phyloP scores from a whole-genome alignment of 2,113 vertebrate genomes.

The Panthera tigris region DNA sequence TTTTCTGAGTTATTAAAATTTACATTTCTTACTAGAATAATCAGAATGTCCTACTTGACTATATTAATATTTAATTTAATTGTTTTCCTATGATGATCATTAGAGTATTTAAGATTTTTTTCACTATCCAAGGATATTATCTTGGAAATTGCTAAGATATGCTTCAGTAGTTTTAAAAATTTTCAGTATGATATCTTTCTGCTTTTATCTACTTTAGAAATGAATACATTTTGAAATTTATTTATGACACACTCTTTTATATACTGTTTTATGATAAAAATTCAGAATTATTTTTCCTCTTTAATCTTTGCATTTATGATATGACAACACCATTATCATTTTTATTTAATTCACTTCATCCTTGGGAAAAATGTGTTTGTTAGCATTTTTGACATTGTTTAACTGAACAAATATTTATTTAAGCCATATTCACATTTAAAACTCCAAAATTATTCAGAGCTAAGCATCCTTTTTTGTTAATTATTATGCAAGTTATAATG shows the following conservation, averaged over 20 bases:
- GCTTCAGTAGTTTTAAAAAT: slow-evolving; percentile 69
- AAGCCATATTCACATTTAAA: neutral
- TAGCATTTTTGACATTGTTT: neutral
- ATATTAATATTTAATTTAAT: slow-evolving; percentile 75
- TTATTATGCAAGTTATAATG: neutral
- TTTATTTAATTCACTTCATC: neutral
- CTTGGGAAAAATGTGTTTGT: neutral
- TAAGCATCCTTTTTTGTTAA: neutral
- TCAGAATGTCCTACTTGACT: slow-evolving; percentile 32
- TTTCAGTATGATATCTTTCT: slow-evolving; percentile 55
- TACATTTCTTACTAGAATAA: slow-evolving; percentile 41
- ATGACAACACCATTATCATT: neutral
- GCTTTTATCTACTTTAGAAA: slow-evolving; percentile 63
- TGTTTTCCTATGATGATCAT: slow-evolving; percentile 36
- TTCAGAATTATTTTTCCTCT: neutral
- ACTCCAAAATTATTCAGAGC: neutral
- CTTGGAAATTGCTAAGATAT: slow-evolving; percentile 42
- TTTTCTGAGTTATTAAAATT: slow-evolving; percentile 48
- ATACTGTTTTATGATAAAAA: neutral
- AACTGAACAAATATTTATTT: neutral
- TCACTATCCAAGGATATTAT: slow-evolving; percentile 52
- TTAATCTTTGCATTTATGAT: slow-evolving; percentile 27
- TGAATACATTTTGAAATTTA: neutral
- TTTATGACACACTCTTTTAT: neutral
- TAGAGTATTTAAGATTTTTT: slow-evolving; percentile 60